Conservation (phyloP, 2,888 invertebrate genomes). For the Creontiades dilutus region DNA sequence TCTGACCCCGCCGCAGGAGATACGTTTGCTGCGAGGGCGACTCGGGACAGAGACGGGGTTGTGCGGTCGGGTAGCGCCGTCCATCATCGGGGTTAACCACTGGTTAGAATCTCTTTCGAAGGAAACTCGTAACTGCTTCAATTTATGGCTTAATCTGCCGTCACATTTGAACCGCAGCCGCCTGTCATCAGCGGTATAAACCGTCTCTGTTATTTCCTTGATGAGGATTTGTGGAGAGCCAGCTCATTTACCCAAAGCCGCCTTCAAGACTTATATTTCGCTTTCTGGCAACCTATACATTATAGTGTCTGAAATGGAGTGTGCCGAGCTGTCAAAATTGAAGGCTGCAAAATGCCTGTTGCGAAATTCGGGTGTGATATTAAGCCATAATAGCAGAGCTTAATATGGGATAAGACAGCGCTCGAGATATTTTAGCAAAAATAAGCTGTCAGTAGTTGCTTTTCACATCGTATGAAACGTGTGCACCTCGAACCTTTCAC, state of each 20-base stretch:
- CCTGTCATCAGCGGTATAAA: conserved; percentile 27
- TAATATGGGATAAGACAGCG: too few species aligned
- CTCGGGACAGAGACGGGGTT: neutral
- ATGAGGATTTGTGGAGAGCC: conserved; percentile 37
- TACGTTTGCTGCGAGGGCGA: neutral
- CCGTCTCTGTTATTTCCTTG: conserved; percentile 37
- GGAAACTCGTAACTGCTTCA: conserved; percentile 8
- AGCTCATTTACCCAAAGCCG: neutral
- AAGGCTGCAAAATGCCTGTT: too few species aligned
- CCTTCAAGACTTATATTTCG: conserved; percentile 24
- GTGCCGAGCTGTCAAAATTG: too few species aligned
- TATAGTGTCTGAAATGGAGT: too few species aligned
- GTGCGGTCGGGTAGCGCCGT: conserved; percentile 28
- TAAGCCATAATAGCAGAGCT: too few species aligned
- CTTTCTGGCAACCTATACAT: neutral
- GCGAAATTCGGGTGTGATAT: too few species aligned
- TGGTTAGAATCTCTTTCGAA: conserved; percentile 61
- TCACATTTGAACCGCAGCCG: conserved; percentile 43
- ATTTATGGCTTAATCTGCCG: conserved; percentile 52
- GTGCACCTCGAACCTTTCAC: too few species aligned
- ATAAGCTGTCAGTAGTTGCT: too few species aligned
- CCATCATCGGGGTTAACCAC: conserved; percentile 59
- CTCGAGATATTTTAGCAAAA: too few species aligned
- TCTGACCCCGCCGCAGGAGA: neutral
- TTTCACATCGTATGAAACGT: too few species aligned